Evolutionary conservation across 2,797 vertebrate genomes (phyloP), one percentile per base, ranked within the genome.

Genomic region (Melanotaenia nigrans): DNA sequence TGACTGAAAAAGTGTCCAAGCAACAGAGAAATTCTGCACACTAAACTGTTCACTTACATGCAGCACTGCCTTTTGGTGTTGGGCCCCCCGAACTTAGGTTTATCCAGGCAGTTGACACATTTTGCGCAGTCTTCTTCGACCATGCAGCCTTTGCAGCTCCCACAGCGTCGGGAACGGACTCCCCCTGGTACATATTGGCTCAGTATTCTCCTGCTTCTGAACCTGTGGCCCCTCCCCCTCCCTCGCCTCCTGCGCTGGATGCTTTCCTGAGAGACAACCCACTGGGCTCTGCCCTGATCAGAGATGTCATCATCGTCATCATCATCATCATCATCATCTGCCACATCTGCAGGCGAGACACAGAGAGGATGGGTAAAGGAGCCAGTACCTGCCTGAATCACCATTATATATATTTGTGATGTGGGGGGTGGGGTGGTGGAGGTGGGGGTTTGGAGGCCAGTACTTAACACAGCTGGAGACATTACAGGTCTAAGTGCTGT

Each of bases 41-140:
- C 36, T 32, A 63, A 62, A 32, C 8, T 54, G 4, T 22, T 32
- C 24, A 95, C 96, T 95, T 92, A 98, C 97, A 97, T 93, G 88
- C 97, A 98, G 88, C 97, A 97, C 87, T 98, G 97, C 9, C 96
- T 93, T 88, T 97, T 97, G 72, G 95, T 96, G 92, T 98, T 98
- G 68, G 95, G 96, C n/a, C 96, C 97, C 40, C 97, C 96, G 24
- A 96, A 98, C 76, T 98, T 98, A 42, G 97, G 96, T 79, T 98
- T 98, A 83, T 98, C 97, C 65, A 95, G 91, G 89, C 97, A 98
- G 91, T 97, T 96, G 24, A 94, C 74, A 58, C 97, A 98, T 57
- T 90, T 88, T 12, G 95, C 95, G 33, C 97, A 98, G 89, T 98
- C 97, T 0, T 94, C 92, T 65, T 92, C 89, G 1, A 94, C 83